Base-by-base conservation (phyloP, 1,140 invertebrate species). In the Sinella curviseta region DNA sequence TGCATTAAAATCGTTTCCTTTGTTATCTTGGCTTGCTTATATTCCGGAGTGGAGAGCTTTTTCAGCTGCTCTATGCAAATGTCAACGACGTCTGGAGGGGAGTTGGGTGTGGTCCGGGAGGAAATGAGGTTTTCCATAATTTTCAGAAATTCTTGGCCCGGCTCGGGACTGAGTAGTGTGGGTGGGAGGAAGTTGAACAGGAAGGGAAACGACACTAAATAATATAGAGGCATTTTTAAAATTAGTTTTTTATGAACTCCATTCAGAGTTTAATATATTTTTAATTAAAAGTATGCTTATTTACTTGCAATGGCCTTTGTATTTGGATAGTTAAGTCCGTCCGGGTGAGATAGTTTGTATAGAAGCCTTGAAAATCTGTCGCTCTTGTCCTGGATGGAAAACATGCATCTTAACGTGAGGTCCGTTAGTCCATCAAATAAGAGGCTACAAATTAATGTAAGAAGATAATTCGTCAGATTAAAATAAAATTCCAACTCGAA, bases 21-120 rank as follows among this genome's bases (percentile, higher is more conserved):
- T 1, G 65, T 74, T 2, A 78, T 65, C 2, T 74, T 74, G 2
- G 36, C 20, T 20, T 28, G 2, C 30, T 78, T 78, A 28, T 55
- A 78, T 36, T 78, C 77, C 4, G 77, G 77, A 55, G 65, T 79
- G 1, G 3, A 39, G 34, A 81, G 76, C 31, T 78, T 75, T n/a
- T 76, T 2, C 17, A 60, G 33, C n/a, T 39, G 77, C 55, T 78
- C 48, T 1, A 33, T 60, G 28, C 75, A 31, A 26, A 77, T 36
- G 76, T 77, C 76, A 24, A 28, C 70, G 33, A 73, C 73, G 48
- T 80, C 79, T 12, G 24, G 48, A 24, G 55, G 8, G 24, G 55
- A 60, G 24, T n/a, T 26, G 12, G 12, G 3, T 8, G 39, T 35
- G 12, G 34, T 12, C 1, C 70, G 14, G 4, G 70, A 8, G 30